Conservation (phyloP, 2,113 vertebrate genomes). For the Desmodus rotundus region DNA sequence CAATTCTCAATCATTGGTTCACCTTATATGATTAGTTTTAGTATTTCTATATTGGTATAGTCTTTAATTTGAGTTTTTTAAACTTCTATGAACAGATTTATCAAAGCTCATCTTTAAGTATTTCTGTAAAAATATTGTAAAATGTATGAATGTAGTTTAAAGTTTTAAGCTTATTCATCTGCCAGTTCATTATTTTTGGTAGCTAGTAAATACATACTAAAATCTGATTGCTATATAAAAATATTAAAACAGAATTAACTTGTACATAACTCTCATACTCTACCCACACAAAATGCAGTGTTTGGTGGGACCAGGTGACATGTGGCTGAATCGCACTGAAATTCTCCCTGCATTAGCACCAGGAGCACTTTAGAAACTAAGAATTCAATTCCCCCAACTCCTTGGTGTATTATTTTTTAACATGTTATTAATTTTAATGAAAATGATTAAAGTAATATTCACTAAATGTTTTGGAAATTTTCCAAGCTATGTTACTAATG, state of each 20-base stretch:
- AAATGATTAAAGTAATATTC: constrained; percentile 73
- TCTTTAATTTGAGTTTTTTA: neutral
- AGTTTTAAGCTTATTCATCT: neutral
- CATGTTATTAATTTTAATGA: constrained; percentile 76
- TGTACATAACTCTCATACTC: neutral
- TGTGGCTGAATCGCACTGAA: constrained; percentile 24
- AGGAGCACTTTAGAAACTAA: constrained; percentile 55
- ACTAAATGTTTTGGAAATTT: constrained; percentile 74
- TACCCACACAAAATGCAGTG: neutral
- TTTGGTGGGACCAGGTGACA: neutral
- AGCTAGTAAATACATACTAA: constrained; percentile 26
- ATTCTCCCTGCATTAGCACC: neutral
- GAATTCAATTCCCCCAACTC: constrained; percentile 45
- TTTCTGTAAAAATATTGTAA: neutral
- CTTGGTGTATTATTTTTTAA: constrained; percentile 66
- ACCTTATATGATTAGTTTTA: neutral
- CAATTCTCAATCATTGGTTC: neutral
- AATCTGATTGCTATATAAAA: neutral
- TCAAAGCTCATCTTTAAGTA: neutral
- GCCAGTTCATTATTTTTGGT: neutral
- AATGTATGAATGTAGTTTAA: neutral
- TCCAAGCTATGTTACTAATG: constrained; percentile 71
- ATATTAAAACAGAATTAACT: constrained; percentile 28
- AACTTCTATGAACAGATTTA: neutral
- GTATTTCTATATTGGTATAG: neutral